Conservation (phyloP, 2,797 vertebrate genomes). For the Scomberomorus guttatus region DNA sequence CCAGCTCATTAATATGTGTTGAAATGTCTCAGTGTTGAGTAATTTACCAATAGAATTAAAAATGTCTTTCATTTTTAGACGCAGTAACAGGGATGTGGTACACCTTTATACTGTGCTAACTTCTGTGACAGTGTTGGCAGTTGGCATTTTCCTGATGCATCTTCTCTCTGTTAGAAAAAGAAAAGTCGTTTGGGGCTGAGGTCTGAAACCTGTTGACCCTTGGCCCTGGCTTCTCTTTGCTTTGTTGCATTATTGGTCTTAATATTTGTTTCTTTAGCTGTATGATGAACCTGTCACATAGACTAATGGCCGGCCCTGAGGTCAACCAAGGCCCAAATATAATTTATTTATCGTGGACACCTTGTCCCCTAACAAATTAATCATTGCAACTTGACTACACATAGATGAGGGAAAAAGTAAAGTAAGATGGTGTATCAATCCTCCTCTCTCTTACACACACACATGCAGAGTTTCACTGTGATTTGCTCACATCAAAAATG, state of each 20-base stretch:
- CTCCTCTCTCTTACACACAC: not conserved
- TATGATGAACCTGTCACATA: constrained; percentile 47
- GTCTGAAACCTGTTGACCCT: constrained; percentile 30
- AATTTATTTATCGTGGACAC: constrained; percentile 27
- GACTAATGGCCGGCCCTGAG: constrained; percentile 47
- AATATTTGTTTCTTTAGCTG: constrained; percentile 15
- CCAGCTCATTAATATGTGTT: not conserved
- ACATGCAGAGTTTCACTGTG: constrained; percentile 35
- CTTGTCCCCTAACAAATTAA: constrained; percentile 12
- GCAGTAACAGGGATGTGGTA: not conserved
- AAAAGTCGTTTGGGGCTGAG: not conserved
- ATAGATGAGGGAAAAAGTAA: constrained; percentile 35
- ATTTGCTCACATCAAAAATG: constrained; percentile 67
- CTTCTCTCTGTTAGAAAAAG: constrained; percentile 1
- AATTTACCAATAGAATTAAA: not conserved
- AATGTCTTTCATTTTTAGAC: not conserved
- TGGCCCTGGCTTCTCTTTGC: constrained; percentile 1
- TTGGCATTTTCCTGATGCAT: not conserved
- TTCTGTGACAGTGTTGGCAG: not conserved
- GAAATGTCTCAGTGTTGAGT: not conserved
- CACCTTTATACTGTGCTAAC: not conserved
- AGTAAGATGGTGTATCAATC: not conserved
- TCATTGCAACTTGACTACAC: constrained; percentile 27
- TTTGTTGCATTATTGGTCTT: constrained; percentile 17
- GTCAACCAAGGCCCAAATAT: constrained; percentile 16